These are phyloP conservation scores for Camponotus fellah DNA, from an alignment of 2,888 invertebrate genomes.

Conservation along the genomic window DNA sequence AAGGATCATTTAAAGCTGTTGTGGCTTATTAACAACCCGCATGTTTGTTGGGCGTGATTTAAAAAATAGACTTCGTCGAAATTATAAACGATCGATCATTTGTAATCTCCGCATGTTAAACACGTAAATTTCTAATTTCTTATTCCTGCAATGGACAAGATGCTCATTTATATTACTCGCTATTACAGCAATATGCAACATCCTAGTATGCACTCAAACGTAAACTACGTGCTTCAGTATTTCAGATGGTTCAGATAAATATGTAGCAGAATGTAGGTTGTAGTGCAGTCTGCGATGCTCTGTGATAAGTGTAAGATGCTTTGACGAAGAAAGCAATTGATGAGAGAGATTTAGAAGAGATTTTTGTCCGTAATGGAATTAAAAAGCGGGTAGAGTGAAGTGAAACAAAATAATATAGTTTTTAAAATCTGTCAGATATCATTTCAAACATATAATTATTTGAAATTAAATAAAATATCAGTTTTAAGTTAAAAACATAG, in stretches of 20 bases:
- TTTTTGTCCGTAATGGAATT: conserved; percentile 6
- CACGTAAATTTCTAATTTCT: conserved; percentile 44
- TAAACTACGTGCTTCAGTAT: conserved; percentile 4
- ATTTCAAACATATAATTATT: neutral
- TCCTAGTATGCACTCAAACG: conserved; percentile 23
- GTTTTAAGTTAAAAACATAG: neutral
- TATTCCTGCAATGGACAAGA: conserved; percentile 12
- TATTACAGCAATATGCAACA: neutral
- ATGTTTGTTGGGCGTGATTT: conserved; percentile 38
- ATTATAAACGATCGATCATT: conserved; percentile 20
- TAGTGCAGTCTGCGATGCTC: conserved; percentile 25
- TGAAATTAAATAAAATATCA: neutral
- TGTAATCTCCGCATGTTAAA: neutral
- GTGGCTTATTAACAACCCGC: conserved; percentile 35
- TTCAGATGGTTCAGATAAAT: conserved; percentile 32
- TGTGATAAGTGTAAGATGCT: conserved; percentile 17
- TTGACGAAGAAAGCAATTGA: conserved; percentile 1
- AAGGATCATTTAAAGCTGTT: conserved; percentile 47
- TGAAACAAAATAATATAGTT: neutral
- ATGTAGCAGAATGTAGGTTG: conserved; percentile 13
- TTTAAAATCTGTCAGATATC: neutral
- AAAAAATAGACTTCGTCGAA: conserved; percentile 16
- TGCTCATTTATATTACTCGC: neutral
- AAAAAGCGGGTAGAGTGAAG: conserved; percentile 20
- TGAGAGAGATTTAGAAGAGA: neutral